A percentile compares a stretch with the other conserved stretches of the same genome.
Conservation (phyloP, 2,797 vertebrate species). For the Holocentrus rufus region DNA sequence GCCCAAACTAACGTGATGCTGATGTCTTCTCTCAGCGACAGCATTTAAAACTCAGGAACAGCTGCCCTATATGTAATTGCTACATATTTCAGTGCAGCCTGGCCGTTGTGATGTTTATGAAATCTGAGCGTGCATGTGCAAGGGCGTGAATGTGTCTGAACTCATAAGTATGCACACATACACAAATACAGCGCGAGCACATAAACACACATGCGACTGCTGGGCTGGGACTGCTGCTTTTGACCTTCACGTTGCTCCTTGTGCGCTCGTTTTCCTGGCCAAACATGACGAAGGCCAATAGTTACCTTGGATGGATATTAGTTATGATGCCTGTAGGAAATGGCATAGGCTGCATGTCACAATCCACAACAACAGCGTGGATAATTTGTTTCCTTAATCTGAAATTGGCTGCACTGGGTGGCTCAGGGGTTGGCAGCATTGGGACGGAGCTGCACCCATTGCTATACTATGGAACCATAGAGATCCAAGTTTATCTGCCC, state of each 20-base stretch:
- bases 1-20: slow-evolving; percentile 23
- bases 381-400: slow-evolving; percentile 71
- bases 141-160: slow-evolving; percentile 36
- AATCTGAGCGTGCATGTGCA: slow-evolving; percentile 32
- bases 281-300: neutral
- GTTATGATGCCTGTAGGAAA: slow-evolving; percentile 66
- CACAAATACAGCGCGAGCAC: slow-evolving; percentile 12
- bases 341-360: slow-evolving; percentile 63
- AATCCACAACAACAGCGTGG: slow-evolving; percentile 57
- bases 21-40: slow-evolving; percentile 38
- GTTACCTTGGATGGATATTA: slow-evolving; percentile 51
- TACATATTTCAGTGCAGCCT: slow-evolving; percentile 47
- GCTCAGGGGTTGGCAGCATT: slow-evolving; percentile 42
- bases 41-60: slow-evolving; percentile 46
- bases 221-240: slow-evolving; percentile 42
- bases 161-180: slow-evolving; percentile 20
- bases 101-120: slow-evolving; percentile 61
- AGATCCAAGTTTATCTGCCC: slow-evolving; percentile 42
- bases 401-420: slow-evolving; percentile 39
- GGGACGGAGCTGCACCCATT: slow-evolving; percentile 27
- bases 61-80: slow-evolving; percentile 62
- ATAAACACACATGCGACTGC: neutral
- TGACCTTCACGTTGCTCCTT: slow-evolving; percentile 52
- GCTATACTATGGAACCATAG: slow-evolving; percentile 30
- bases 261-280: slow-evolving; percentile 12